Conservation (phyloP, 2,888 invertebrate genomes). For the Oligia latruncula region DNA sequence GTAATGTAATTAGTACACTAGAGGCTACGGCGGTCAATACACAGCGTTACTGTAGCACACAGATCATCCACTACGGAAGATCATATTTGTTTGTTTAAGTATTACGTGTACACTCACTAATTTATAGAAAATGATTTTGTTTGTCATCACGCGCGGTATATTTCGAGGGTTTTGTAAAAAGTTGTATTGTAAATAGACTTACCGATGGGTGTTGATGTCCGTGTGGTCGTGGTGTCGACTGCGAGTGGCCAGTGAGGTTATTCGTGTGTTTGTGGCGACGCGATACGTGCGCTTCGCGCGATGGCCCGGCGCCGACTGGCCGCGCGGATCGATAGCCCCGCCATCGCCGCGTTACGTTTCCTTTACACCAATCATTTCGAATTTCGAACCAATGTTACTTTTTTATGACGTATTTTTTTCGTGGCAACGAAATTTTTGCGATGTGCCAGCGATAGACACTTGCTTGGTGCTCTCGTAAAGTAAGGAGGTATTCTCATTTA, state of each 20-base stretch:
- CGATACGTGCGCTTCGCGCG: constrained; percentile 79
- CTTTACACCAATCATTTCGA: constrained; percentile 74
- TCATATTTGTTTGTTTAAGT: constrained; percentile 64
- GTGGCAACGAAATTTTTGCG: constrained; percentile 46
- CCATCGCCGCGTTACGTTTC: constrained; percentile 83
- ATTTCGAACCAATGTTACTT: constrained; percentile 60
- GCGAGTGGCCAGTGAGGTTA: constrained; percentile 66
- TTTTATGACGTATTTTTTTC: constrained; percentile 60
- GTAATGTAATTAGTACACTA: constrained; percentile 60
- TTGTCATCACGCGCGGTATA: constrained; percentile 16
- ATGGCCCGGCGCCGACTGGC: constrained; percentile 85
- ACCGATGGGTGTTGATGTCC: constrained; percentile 54
- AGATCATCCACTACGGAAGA: constrained; percentile 47
- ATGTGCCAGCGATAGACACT: constrained; percentile 43
- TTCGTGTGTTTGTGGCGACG: constrained; percentile 58
- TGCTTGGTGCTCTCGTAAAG: constrained; percentile 33
- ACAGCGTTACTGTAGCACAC: constrained; percentile 3
- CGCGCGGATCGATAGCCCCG: constrained; percentile 86
- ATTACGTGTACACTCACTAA: constrained; percentile 50
- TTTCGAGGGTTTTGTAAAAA: not conserved
- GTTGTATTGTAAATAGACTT: constrained; percentile 48
- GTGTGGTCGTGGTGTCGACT: constrained; percentile 42
- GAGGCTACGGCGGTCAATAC: constrained; percentile 28
- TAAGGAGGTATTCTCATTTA: constrained; percentile 31
- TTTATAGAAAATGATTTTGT: constrained; percentile 8